Conservation (phyloP, 1,140 invertebrate genomes). For the Drosophila carrolli region DNA sequence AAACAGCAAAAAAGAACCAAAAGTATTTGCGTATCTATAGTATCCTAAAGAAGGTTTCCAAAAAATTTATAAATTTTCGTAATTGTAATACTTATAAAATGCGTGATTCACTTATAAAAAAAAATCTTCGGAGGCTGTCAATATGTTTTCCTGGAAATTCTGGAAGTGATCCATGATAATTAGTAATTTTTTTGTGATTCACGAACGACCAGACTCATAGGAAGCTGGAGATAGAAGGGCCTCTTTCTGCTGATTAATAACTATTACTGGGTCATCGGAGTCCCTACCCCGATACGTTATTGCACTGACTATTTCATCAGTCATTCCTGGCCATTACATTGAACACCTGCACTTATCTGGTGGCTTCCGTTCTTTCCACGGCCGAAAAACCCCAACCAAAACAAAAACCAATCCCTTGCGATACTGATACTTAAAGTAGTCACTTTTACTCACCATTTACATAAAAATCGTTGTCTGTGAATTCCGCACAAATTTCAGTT, state of each 20-base stretch:
- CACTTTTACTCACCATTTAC: slow-evolving; percentile 67
- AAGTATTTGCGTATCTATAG: no score
- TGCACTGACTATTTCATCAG: neutral
- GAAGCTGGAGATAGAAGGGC: neutral
- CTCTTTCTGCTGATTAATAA: neutral
- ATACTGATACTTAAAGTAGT: neutral
- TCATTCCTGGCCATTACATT: no score
- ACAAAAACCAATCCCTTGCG: no score
- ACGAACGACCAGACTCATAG: neutral
- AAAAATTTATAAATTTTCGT: neutral
- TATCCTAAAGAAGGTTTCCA: no score
- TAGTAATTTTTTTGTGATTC: neutral
- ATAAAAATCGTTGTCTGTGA: slow-evolving; percentile 58
- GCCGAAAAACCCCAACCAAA: no score
- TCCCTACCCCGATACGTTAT: no score
- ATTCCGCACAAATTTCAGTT: slow-evolving; percentile 33
- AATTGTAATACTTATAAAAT: no score
- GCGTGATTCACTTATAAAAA: neutral
- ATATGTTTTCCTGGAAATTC: neutral
- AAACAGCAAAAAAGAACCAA: no score
- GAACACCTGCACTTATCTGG: no score
- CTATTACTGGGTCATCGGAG: no score
- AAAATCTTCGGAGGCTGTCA: no score
- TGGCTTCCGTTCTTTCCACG: no score
- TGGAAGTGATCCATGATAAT: neutral